Base-by-base conservation (phyloP, 1,140 invertebrate genomes). In the Drosophila auraria region DNA sequence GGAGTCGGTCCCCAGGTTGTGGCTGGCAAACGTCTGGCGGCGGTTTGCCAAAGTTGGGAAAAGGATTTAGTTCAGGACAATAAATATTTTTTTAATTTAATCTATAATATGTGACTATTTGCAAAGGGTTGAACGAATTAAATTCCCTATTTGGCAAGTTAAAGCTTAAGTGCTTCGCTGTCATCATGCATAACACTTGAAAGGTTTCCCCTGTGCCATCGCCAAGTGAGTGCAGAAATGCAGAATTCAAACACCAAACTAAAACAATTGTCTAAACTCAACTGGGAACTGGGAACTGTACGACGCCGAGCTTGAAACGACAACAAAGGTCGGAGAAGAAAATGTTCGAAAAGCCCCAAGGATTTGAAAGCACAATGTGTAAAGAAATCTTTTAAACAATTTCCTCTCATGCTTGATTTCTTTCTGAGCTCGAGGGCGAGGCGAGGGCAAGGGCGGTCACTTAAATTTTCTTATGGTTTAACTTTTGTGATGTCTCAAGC, bases 371-470 rank as follows among this genome's bases (percentile, higher is more conserved):
- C 80, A 80, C 76, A 66, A 71, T 80, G 72, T 80, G 50, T 68
- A 61, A 49, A 65, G 62, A 89, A 81, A 81, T 87, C 73, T 87
- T 87, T 87, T 89, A 81, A 87, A 83, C 78, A 87, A 78, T 87
- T 87, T 87, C 56, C 20, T 49, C 60, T 51, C 65, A 68, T 74
- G 80, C 68, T 78, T 84, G 78, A 83, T 83, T 83, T 80, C 68
- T 45, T 70, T 42, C 33, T 38, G 4, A 38, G 27, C 45, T 30
- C 27, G 45, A 25, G 68, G 66, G 70, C 38, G 17, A 51, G 51
- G 59, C 50, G 45, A 42, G 68, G 65, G 69, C 38, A 15, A 50
- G 40, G 51, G 62, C 50, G 53, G 64, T 82, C 66, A 63, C 80
- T 83, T 83, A 81, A 89, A 87, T 75, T 87, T 75, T 81, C 65